These are phyloP conservation scores for Beris morrisii DNA, from an alignment of 2,888 invertebrate genomes.

Conservation along the genomic window DNA sequence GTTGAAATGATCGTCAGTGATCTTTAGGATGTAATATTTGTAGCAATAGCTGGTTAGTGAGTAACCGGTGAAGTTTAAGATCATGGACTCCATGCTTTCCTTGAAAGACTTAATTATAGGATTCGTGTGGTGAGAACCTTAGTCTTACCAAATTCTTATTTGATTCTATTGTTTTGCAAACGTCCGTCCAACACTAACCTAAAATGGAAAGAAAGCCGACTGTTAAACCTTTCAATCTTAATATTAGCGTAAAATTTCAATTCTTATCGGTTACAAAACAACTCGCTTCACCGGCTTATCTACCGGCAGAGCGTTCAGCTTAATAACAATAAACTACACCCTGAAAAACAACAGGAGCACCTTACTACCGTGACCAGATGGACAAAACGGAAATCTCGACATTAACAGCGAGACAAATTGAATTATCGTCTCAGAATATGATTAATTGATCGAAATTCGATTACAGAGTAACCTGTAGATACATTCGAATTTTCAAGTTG, in stretches of 20 bases:
- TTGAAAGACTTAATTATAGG: no score
- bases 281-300: slow-evolving; percentile 5
- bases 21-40: no score
- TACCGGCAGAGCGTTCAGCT: neutral
- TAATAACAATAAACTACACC: slow-evolving; percentile 8
- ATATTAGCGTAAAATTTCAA: slow-evolving; percentile 26
- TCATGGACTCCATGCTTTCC: no score
- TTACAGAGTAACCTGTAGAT: slow-evolving; percentile 13
- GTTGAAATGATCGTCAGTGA: no score
- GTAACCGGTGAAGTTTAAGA: no score
- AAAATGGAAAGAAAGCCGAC: slow-evolving; percentile 18
- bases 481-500: slow-evolving; percentile 4
- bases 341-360: slow-evolving; percentile 23
- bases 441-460: slow-evolving; percentile 34
- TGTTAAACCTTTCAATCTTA: slow-evolving; percentile 24
- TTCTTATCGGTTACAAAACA: slow-evolving; percentile 14
- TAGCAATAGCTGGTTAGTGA: no score
- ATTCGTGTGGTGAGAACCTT: no score
- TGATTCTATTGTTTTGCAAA: no score
- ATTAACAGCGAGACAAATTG: slow-evolving; percentile 33
- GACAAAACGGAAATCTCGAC: slow-evolving; percentile 11
- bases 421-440: slow-evolving; percentile 34
- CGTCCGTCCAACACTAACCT: neutral
- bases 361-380: slow-evolving; percentile 17
- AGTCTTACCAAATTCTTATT: no score